Percentiles rank a stretch among this genome's conserved stretches.
Conservation (phyloP, 2,113 vertebrate species). For the Corynorhinus townsendii region DNA sequence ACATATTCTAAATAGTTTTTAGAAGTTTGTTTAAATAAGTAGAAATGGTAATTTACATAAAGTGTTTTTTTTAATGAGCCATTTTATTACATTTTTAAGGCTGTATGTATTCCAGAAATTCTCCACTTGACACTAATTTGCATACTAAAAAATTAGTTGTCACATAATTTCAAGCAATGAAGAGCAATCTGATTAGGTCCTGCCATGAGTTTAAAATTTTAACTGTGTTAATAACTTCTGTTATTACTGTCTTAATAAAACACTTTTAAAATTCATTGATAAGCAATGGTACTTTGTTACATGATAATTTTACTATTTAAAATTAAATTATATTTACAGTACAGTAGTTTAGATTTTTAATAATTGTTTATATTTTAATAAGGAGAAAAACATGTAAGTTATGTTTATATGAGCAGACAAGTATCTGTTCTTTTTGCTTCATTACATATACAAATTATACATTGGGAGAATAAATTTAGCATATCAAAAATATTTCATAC, state of each 20-base stretch:
- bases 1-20: background rate
- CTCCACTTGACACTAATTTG: background rate
- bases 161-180: background rate
- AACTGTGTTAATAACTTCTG: background rate
- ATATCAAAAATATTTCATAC: background rate
- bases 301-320: background rate
- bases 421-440: background rate
- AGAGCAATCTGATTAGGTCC: background rate
- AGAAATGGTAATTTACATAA: conserved; percentile 33
- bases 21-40: background rate
- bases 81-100: conserved; percentile 25
- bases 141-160: background rate
- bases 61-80: background rate
- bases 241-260: background rate
- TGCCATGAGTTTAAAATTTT: background rate
- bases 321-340: background rate
- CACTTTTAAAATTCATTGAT: background rate
- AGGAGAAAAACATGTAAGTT: background rate
- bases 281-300: background rate
- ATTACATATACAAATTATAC: background rate
- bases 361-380: background rate
- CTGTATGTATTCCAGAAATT: background rate
- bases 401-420: background rate
- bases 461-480: background rate
- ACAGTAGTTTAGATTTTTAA: background rate